These are phyloP conservation scores for Zoanthus solanderi DNA, from an alignment of 92 coral and sea anemone species.

Conservation along the genomic window DNA sequence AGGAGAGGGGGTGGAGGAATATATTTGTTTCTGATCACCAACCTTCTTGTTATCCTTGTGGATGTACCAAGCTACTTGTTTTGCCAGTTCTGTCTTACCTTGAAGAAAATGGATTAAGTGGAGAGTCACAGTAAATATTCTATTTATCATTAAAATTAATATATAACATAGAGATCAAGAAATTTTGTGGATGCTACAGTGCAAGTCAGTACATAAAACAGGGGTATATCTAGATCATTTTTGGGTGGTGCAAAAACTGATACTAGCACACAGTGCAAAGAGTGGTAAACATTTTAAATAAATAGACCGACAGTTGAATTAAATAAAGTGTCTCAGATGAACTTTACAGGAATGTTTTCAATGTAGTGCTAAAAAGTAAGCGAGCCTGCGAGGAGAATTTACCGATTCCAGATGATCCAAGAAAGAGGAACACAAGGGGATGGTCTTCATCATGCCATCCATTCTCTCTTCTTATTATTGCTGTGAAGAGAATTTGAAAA, in stretches of 20 bases:
- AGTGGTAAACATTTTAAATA: too few relatives aligned
- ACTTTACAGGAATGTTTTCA: neutral
- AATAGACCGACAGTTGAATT: too few relatives aligned
- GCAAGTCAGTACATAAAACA: neutral
- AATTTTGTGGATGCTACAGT: neutral
- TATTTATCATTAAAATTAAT: too few relatives aligned
- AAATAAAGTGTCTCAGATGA: neutral
- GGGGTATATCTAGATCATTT: too few relatives aligned
- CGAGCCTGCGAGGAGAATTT: neutral
- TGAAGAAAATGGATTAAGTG: neutral
- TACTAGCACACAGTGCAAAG: too few relatives aligned
- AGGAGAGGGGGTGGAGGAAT: neutral
- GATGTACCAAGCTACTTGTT: constrained; percentile 96
- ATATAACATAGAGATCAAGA: neutral
- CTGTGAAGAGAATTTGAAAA: constrained; percentile 45
- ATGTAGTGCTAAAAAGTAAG: neutral
- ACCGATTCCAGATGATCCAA: constrained; percentile 99
- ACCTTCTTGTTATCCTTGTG: constrained; percentile 98
- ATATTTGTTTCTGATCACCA: neutral
- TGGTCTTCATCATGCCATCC: constrained; percentile 99
- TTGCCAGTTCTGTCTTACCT: constrained; percentile 99
- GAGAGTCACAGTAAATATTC: too few relatives aligned
- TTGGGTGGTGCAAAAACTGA: too few relatives aligned
- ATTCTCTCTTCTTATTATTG: constrained; percentile 96
- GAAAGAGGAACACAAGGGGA: constrained; percentile 91